A percentile compares a stretch with the other conserved stretches of the same genome.
These are phyloP conservation scores for Pitta sordida DNA, from an alignment of 2,113 vertebrate genomes.

Conservation along the genomic window DNA sequence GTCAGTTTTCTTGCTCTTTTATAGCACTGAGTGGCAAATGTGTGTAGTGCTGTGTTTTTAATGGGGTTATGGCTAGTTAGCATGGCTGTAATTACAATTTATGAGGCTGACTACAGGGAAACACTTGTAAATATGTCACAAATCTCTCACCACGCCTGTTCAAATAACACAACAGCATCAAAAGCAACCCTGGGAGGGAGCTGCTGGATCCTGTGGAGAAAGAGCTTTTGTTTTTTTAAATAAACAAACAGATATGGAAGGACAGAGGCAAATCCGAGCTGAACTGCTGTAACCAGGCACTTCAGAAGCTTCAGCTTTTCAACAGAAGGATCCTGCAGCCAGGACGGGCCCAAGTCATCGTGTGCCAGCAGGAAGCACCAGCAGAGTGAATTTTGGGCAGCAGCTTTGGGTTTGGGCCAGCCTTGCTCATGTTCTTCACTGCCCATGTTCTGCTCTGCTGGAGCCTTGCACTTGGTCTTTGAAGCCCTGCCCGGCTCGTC, in stretches of 20 bases:
- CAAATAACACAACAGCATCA: neutral
- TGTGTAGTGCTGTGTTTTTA: neutral
- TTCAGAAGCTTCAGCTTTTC: neutral
- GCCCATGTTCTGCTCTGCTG: neutral
- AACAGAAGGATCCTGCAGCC: neutral
- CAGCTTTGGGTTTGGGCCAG: neutral
- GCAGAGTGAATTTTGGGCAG: neutral
- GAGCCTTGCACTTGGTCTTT: neutral
- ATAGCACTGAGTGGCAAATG: neutral
- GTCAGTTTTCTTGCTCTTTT: constrained; percentile 12
- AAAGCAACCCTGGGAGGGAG: neutral
- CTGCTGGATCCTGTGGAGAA: neutral
- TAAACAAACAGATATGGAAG: neutral
- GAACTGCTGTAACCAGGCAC: neutral
- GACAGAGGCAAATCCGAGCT: neutral
- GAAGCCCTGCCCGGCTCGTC: neutral
- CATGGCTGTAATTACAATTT: constrained; percentile 40
- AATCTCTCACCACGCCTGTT: constrained; percentile 18
- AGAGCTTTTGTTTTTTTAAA: neutral
- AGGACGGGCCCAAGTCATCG: neutral
- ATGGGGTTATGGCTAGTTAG: constrained; percentile 24
- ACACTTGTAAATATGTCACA: constrained; percentile 35
- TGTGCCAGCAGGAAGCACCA: neutral
- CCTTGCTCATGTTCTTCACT: neutral
- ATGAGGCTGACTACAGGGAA: constrained; percentile 10